Evolutionary conservation across 1,140 invertebrate genomes (phyloP), one percentile per base, ranked within the genome.

Genomic region (Stegodyphus dumicola): DNA sequence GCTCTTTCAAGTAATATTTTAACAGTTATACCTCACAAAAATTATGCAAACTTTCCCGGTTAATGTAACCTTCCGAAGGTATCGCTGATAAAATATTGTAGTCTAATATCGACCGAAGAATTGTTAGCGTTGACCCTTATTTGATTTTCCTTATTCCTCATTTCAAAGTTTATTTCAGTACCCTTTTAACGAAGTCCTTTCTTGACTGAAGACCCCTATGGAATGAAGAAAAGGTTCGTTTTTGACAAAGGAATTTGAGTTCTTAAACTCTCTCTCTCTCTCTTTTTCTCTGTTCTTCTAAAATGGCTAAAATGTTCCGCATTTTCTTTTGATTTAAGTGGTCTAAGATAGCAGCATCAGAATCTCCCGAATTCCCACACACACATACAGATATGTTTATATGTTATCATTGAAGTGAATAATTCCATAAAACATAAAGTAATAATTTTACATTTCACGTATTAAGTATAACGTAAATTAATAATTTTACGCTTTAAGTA

Each of bases 191-290:
- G 60, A 77, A 77, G 11, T 77, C 60, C 13, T 51, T 15, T 66
- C 75, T 77, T 77, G 75, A 77, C 75, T 66, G 60, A 77, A 60
- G 51, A 66, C 75, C 75, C 75, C 10, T 77, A 77, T 77, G 13
- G 13, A 4, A 49, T 48, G 15, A 11, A 9, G 11, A 10, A 49
- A 17, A 5, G 7, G 4, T 48, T 77, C 48, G 17, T 33, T 33
- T 33, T 33, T 33, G 33, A 33, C 33, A 3, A 33, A 33, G 33
- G 56, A 9, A 60, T 15, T 60, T 15, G 56, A 60, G 15, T 60
- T 60, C 15, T 15, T 10, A 17, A 33, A 60, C 15, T 17, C 52
- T 56, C 49, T 15, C 15, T 17, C 52, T 56, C 49, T 15, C 49
- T 54, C 56, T 17, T 64, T 51, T 64, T 66, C 65, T 15, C 10